Evolutionary conservation across 1,140 invertebrate species (phyloP).

Genomic region (Drosophila rufa): DNA sequence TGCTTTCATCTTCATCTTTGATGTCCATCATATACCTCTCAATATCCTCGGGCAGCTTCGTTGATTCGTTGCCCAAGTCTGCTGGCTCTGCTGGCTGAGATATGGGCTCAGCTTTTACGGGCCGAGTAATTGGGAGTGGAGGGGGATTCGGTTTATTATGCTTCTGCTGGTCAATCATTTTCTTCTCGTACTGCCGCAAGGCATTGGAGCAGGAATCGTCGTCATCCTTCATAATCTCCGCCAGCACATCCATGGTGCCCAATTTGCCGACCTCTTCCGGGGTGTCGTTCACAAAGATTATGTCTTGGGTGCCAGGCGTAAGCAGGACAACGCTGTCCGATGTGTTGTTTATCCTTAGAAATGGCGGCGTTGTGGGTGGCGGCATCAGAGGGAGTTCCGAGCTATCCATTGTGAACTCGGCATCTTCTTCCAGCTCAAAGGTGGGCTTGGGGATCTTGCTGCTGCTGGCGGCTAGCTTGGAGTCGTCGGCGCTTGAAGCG

Average conservation of each 20-base stretch:
- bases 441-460: conserved; percentile 22
- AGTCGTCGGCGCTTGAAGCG: conserved; percentile 30
- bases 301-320: conserved; percentile 71
- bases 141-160: conserved; percentile 1
- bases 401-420: conserved; percentile 17
- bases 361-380: conserved; percentile 28
- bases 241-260: conserved; percentile 69
- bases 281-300: conserved; percentile 74
- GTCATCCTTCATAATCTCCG: conserved; percentile 63
- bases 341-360: conserved; percentile 14
- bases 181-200: conserved; percentile 44
- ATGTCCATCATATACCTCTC: conserved; percentile 49
- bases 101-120: conserved; percentile 46
- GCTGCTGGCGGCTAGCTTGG: conserved; percentile 2
- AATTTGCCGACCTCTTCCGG: conserved; percentile 37
- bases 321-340: conserved; percentile 65
- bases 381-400: conserved; percentile 18
- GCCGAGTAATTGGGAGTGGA: background rate
- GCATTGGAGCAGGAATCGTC: conserved; percentile 49
- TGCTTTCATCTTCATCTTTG: conserved; percentile 30
- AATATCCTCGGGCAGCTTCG: conserved; percentile 62
- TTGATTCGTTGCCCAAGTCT: conserved; percentile 61
- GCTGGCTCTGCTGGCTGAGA: conserved; percentile 31
- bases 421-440: conserved; percentile 49
- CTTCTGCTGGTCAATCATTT: conserved; percentile 52